Evolutionary conservation across 2,888 invertebrate genomes (phyloP).

Genomic region (Myopa tessellatipennis): DNA sequence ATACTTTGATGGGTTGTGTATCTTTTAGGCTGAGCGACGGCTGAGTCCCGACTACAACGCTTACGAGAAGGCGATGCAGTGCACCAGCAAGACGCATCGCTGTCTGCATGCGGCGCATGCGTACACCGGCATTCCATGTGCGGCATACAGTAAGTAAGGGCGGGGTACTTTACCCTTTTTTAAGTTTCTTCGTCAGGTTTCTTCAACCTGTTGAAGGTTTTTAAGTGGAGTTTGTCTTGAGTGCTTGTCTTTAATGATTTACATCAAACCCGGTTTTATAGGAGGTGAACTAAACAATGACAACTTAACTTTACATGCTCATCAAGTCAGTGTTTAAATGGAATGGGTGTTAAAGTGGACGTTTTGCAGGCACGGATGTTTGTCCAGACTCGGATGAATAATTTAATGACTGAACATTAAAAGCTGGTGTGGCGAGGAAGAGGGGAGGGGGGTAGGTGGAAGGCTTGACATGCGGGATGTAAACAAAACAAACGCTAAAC

Average conservation of each 20-base stretch:
- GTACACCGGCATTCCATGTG: constrained; percentile 85
- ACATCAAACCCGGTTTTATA: too few relatives aligned
- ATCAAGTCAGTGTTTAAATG: constrained; percentile 40
- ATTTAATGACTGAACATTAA: constrained; percentile 2
- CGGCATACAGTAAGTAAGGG: constrained; percentile 81
- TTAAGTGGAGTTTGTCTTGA: neutral
- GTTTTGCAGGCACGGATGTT: neutral
- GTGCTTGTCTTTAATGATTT: neutral
- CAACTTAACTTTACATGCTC: constrained; percentile 26
- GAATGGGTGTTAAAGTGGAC: constrained; percentile 43
- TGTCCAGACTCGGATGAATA: neutral
- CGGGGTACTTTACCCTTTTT: too few relatives aligned
- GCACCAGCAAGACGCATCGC: constrained; percentile 87
- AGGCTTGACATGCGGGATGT: neutral
- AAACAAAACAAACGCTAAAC: neutral
- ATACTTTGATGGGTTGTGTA: neutral
- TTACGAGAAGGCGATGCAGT: constrained; percentile 80
- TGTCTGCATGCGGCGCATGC: constrained; percentile 93
- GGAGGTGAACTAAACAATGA: constrained; percentile 16
- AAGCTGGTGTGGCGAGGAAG: neutral
- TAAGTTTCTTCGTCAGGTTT: neutral
- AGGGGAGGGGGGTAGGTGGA: neutral
- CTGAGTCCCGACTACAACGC: constrained; percentile 69
- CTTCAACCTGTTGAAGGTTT: neutral
- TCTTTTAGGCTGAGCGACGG: constrained; percentile 66